A percentile compares a stretch with the other conserved stretches of the same genome.
phyloP scores from a whole-genome alignment of 2,797 vertebrate species.

The Dryobates pubescens region DNA sequence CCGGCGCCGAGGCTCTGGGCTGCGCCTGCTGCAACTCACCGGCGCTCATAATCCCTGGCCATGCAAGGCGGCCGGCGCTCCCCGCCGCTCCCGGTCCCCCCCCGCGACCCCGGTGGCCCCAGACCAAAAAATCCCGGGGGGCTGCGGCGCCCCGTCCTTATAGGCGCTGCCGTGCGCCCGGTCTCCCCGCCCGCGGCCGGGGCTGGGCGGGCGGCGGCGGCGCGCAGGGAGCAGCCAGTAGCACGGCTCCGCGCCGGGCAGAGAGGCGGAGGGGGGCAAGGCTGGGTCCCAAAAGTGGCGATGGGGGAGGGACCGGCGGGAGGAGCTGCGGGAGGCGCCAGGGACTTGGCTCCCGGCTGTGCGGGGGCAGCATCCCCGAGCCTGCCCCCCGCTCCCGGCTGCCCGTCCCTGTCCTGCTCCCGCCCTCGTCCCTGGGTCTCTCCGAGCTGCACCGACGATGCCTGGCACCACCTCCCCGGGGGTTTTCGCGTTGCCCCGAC shows the following conservation, averaged over 20 bases:
- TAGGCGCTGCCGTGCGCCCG: background rate
- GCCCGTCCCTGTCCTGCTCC: too few species aligned
- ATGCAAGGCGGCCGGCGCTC: slow-evolving; percentile 54
- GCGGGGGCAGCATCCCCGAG: slow-evolving; percentile 3
- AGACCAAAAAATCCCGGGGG: slow-evolving; percentile 26
- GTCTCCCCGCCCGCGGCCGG: slow-evolving; percentile 70
- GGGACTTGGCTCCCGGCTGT: slow-evolving; percentile 13
- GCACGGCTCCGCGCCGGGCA: background rate
- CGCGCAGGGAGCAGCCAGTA: slow-evolving; percentile 73
- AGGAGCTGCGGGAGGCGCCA: slow-evolving; percentile 15
- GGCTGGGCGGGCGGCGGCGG: slow-evolving; percentile 32
- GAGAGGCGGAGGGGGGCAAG: slow-evolving; percentile 29
- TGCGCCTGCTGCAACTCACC: slow-evolving; percentile 50
- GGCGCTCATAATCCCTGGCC: slow-evolving; percentile 61
- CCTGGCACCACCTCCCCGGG: background rate
- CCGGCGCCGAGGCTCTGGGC: slow-evolving; percentile 43
- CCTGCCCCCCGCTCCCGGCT: background rate
- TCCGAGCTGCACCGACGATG: background rate
- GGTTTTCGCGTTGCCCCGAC: background rate
- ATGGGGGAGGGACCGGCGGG: slow-evolving; percentile 16
- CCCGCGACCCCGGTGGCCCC: background rate
- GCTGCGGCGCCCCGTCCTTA: background rate
- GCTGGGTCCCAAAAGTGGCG: background rate
- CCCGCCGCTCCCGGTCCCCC: background rate
- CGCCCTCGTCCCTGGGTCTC: background rate